Base-by-base conservation (phyloP, 1,140 invertebrate species). In the Drosophila parabipectinata region DNA sequence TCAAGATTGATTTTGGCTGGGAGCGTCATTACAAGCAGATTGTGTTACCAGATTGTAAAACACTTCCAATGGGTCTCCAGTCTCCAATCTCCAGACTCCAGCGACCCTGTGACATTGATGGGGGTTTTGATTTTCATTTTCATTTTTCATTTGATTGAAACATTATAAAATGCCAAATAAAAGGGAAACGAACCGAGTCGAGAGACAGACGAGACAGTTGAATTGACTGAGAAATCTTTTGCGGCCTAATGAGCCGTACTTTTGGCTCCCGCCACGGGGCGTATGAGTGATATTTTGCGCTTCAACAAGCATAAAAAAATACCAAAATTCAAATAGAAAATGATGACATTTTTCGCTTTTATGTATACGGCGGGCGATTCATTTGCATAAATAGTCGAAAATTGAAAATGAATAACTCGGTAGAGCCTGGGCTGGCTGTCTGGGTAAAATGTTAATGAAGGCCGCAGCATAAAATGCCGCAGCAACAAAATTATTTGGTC, bases 321-420 rank as follows among this genome's bases (percentile, higher is more conserved):
- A 21, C 26, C 4, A 18, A 44, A 15, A 9, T 2, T 14, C 6
- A 15, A 5, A 21, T 39, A 50, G 41, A 79, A 62, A 77, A 77
- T 73, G 83, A 82, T 87, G 82, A 81, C 78, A 85, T 85, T 87
- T 85, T 81, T 48, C 32, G 72, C 69, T 82, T 85, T 85, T 85
- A 85, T 87, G 82, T 78, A 85, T 85, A 87, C 85, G 71, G 72
- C 15, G 39, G 68, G 57, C 39, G 53, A 55, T 66, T 81, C 79
- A 81, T 85, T 87, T 85, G 78, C 82, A 85, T 85, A 85, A 85
- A 85, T 78, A 82, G 82, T 87, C 82, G 78, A 85, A 85, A 87
- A 85, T 87, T 85, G 82, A 87, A 85, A 82, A 85, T 82, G 78
- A 81, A 85, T 87, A 85, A 77, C 64, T 61, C 59, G 61, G 45